Evolutionary conservation across 2,888 invertebrate species (phyloP).

Genomic region (Drosophila setosimentum): DNA sequence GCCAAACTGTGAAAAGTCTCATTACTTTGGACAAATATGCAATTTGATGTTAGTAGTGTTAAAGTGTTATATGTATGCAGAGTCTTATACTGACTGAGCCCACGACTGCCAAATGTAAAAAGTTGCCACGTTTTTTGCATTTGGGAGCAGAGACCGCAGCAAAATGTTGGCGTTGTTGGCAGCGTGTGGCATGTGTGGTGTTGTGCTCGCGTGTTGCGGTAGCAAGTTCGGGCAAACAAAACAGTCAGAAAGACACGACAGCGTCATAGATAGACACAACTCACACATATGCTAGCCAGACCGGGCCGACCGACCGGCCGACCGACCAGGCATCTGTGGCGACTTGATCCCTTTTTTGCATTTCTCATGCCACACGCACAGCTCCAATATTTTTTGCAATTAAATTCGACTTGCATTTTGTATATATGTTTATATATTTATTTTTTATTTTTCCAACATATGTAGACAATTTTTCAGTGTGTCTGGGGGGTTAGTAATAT

Average conservation of each 20-base stretch:
- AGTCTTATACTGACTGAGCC: conserved; percentile 35
- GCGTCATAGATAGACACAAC: conserved; percentile 36
- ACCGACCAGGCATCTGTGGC: conserved; percentile 18
- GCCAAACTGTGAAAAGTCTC: conserved; percentile 81
- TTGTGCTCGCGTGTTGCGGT: conserved; percentile 73
- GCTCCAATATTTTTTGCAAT: conserved; percentile 60
- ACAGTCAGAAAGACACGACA: conserved; percentile 34
- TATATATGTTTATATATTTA: neutral
- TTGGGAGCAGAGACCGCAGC: conserved; percentile 38
- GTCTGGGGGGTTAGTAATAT: conserved; percentile 33
- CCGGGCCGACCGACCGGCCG: conserved; percentile 5
- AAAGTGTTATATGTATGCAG: conserved; percentile 42
- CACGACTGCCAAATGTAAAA: conserved; percentile 65
- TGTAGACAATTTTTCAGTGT: conserved; percentile 37
- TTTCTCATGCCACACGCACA: conserved; percentile 76
- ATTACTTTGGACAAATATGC: conserved; percentile 82
- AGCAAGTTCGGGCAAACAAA: conserved; percentile 69
- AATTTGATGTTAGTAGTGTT: conserved; percentile 66
- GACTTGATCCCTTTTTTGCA: conserved; percentile 73
- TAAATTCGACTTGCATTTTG: conserved; percentile 46
- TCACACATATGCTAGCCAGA: conserved; percentile 57
- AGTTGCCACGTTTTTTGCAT: conserved; percentile 63
- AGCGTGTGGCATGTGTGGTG: conserved; percentile 35
- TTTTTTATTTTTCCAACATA: conserved; percentile 30
- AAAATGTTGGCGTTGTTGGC: conserved; percentile 34